These are phyloP conservation scores for Chiridota heheva DNA, from an alignment of 35 echinoderm and acorn worm genomes.

Conservation along the genomic window DNA sequence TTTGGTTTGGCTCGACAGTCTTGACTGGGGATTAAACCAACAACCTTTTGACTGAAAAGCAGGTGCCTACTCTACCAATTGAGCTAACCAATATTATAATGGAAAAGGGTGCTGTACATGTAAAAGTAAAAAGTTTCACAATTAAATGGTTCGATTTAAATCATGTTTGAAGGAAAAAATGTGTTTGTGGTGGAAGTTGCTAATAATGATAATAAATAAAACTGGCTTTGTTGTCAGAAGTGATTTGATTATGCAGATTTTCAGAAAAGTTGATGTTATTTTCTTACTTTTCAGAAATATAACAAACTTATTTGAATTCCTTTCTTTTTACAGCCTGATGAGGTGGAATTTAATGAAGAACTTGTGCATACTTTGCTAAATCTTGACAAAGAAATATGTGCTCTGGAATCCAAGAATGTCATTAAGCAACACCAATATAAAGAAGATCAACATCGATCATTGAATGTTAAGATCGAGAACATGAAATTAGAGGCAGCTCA, in stretches of 20 bases:
- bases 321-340: neutral
- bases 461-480: neutral
- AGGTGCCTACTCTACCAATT: too few relatives aligned
- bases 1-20: too few relatives aligned
- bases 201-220: neutral
- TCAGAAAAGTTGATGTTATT: neutral
- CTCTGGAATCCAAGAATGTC: neutral
- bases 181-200: neutral
- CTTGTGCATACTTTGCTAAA: neutral
- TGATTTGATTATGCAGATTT: neutral
- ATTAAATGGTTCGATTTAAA: neutral
- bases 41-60: too few relatives aligned
- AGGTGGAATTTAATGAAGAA: slow-evolving; percentile 24
- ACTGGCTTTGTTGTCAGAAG: too few relatives aligned
- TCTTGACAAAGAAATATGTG: slow-evolving; percentile 7
- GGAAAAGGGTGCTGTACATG: too few relatives aligned
- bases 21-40: too few relatives aligned
- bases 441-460: neutral
- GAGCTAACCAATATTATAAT: too few relatives aligned
- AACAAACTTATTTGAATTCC: neutral
- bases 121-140: too few relatives aligned
- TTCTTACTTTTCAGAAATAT: neutral
- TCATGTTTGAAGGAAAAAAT: neutral
- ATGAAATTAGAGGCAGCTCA: neutral
- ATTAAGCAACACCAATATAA: neutral